Conservation (phyloP, 2,888 invertebrate species). For the Panzeria rudis region DNA sequence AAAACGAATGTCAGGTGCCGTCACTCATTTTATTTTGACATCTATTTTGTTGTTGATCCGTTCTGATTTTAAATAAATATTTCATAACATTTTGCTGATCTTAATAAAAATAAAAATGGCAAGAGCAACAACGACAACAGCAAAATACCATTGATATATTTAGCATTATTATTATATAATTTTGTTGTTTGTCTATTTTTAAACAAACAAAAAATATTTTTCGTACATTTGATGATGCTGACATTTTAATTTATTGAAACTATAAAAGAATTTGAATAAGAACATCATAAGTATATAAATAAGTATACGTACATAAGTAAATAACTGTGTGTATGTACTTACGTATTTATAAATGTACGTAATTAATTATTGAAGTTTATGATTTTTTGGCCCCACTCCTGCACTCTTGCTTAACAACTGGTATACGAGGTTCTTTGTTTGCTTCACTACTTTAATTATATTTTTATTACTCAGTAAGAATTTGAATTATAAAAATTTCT, state of each 20-base stretch:
- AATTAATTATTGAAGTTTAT: background rate
- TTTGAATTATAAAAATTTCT: too few relatives aligned
- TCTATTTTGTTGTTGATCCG: slow-evolving; percentile 40
- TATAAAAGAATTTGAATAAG: background rate
- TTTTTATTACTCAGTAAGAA: background rate
- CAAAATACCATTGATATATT: slow-evolving; percentile 43
- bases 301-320: too few relatives aligned
- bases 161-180: slow-evolving; percentile 68
- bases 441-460: background rate
- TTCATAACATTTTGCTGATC: slow-evolving; percentile 62
- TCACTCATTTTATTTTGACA: slow-evolving; percentile 68
- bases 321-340: background rate
- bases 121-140: slow-evolving; percentile 11
- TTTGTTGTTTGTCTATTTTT: slow-evolving; percentile 20
- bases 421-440: background rate
- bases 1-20: slow-evolving; percentile 68
- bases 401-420: background rate
- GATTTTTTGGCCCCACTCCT: background rate
- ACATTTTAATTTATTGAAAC: slow-evolving; percentile 12
- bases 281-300: too few relatives aligned
- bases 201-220: background rate
- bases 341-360: background rate
- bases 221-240: background rate
- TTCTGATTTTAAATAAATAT: slow-evolving; percentile 61
- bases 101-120: slow-evolving; percentile 37